Evolutionary conservation across 2,797 vertebrate species (phyloP).

Genomic region (Naso thynnoides): DNA sequence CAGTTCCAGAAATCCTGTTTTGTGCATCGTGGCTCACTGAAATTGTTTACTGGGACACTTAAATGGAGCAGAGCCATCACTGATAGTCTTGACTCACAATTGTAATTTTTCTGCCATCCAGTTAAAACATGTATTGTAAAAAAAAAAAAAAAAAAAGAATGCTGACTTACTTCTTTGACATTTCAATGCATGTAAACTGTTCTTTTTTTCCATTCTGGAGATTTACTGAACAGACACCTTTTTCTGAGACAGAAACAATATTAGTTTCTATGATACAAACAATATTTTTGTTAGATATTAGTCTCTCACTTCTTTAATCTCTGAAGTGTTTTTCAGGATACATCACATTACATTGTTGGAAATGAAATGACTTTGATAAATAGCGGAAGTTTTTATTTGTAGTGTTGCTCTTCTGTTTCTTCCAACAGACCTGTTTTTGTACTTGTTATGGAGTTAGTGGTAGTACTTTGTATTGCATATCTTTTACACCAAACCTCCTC

Average conservation of each 20-base stretch:
- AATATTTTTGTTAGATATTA: no score
- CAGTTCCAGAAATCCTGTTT: conserved; percentile 4
- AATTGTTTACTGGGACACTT: neutral
- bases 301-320: no score
- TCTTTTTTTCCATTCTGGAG: conserved; percentile 12
- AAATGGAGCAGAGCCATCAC: neutral
- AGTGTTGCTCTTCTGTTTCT: neutral
- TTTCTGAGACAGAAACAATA: no score
- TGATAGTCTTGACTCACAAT: neutral
- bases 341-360: no score
- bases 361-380: neutral
- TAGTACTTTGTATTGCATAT: neutral
- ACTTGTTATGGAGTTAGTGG: neutral
- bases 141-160: no score
- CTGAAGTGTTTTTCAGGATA: no score
- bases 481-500: neutral
- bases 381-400: conserved; percentile 22
- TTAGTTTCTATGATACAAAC: no score
- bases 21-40: neutral
- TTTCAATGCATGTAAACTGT: neutral
- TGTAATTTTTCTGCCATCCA: neutral
- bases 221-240: conserved; percentile 18
- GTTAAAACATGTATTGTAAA: no score
- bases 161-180: neutral
- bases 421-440: conserved; percentile 4